Percentiles rank a stretch among this genome's conserved stretches.
Conservation (phyloP, 2,797 vertebrate genomes). For the Tapera naevia region DNA sequence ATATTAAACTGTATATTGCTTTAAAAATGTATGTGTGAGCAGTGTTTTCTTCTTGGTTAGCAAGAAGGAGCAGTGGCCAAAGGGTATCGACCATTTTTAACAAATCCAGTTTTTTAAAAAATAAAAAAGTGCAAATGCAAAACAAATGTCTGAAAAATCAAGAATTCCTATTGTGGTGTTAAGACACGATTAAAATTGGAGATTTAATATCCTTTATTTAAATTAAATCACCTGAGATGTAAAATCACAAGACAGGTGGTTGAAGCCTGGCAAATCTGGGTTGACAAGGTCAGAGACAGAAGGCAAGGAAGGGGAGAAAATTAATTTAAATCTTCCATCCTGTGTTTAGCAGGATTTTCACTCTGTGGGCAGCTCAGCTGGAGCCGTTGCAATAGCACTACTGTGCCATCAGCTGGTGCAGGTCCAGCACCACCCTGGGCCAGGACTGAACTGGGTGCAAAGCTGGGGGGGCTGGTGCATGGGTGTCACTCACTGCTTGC, state of each 20-base stretch:
- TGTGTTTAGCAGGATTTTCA: background rate
- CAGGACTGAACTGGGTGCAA: background rate
- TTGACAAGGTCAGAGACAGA: background rate
- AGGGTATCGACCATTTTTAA: background rate
- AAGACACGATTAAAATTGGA: background rate
- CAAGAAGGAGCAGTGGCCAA: background rate
- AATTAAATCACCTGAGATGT: background rate
- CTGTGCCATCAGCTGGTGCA: background rate
- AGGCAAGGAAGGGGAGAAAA: background rate
- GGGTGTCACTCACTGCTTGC: accelerated
- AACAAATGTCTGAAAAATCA: background rate
- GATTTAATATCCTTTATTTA: background rate
- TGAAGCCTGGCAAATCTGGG: background rate
- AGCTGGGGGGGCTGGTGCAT: background rate
- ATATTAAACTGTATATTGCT: background rate
- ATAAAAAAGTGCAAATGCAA: background rate
- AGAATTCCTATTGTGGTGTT: background rate
- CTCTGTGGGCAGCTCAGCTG: background rate
- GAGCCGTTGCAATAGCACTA: background rate
- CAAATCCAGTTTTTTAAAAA: background rate
- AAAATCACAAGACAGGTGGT: background rate
- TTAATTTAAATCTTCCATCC: background rate
- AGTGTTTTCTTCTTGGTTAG: background rate
- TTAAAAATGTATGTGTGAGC: background rate
- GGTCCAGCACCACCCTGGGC: background rate